Conservation (phyloP, 2,888 invertebrate species). For the Callosobruchus maculatus region DNA sequence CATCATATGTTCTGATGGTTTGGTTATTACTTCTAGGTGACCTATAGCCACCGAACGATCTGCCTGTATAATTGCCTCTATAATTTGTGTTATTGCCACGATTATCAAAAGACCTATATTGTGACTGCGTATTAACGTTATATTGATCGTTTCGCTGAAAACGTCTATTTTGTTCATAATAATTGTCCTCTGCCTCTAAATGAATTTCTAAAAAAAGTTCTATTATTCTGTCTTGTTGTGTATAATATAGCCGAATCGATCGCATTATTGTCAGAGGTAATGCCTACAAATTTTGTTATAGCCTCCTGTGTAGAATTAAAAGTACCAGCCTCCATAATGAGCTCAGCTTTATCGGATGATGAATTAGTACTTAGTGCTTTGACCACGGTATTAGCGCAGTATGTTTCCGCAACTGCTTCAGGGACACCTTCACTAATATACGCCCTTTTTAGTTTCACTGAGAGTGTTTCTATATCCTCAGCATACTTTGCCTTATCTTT, state of each 20-base stretch:
- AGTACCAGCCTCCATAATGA: neutral
- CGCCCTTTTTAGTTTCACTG: neutral
- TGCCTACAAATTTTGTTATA: neutral
- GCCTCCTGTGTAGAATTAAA: neutral
- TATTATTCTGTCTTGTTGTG: neutral
- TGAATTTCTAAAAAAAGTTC: no score
- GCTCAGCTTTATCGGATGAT: neutral
- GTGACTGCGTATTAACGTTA: no score
- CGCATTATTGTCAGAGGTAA: neutral
- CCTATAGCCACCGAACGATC: no score
- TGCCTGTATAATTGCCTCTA: neutral
- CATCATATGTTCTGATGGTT: no score
- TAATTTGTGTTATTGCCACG: no score
- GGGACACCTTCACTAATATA: neutral
- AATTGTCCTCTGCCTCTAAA: neutral
- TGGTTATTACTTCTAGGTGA: no score
- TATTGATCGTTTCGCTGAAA: no score
- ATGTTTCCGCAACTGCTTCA: neutral
- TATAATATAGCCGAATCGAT: neutral
- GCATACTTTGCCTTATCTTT: neutral
- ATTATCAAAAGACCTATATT: no score
- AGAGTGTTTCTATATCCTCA: neutral
- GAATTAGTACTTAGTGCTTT: neutral
- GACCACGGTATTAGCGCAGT: neutral
- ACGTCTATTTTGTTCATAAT: neutral